phyloP scores from a whole-genome alignment of 1,140 invertebrate species.

The Caerostris extrusa region DNA sequence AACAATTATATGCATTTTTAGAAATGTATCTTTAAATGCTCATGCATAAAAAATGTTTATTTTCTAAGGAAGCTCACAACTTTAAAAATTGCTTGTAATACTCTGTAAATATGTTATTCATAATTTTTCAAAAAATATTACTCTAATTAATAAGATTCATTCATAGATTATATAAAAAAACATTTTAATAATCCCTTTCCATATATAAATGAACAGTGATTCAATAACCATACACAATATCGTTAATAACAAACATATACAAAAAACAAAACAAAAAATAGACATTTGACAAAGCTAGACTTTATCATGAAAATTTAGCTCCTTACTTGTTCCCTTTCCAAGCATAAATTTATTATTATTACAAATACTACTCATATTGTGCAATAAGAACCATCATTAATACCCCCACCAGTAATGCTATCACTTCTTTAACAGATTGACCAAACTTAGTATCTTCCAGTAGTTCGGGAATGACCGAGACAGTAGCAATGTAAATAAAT shows the following conservation, averaged over 20 bases:
- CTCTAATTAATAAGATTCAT: too few relatives aligned
- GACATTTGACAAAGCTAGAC: not conserved
- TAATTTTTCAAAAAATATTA: too few relatives aligned
- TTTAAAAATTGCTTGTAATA: too few relatives aligned
- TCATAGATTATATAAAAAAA: not conserved
- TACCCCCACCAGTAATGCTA: conserved; percentile 91
- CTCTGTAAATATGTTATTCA: too few relatives aligned
- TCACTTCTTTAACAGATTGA: conserved; percentile 93
- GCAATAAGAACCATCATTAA: conserved; percentile 96
- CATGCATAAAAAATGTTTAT: too few relatives aligned
- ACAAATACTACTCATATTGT: conserved; percentile 87
- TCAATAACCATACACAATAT: not conserved
- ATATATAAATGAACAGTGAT: not conserved
- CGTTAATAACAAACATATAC: not conserved
- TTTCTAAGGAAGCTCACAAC: too few relatives aligned
- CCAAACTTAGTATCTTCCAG: conserved; percentile 91
- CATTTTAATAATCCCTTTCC: not conserved
- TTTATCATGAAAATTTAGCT: not conserved
- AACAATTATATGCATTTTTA: too few relatives aligned
- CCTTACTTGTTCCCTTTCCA: not conserved
- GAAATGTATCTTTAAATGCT: too few relatives aligned
- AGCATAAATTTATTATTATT: not conserved
- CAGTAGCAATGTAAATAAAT: conserved; percentile 98
- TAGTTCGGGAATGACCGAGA: conserved; percentile 97
- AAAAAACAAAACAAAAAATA: not conserved